Evolutionary conservation across 2,888 invertebrate species (phyloP).

Genomic region (Tortricodes alternella): DNA sequence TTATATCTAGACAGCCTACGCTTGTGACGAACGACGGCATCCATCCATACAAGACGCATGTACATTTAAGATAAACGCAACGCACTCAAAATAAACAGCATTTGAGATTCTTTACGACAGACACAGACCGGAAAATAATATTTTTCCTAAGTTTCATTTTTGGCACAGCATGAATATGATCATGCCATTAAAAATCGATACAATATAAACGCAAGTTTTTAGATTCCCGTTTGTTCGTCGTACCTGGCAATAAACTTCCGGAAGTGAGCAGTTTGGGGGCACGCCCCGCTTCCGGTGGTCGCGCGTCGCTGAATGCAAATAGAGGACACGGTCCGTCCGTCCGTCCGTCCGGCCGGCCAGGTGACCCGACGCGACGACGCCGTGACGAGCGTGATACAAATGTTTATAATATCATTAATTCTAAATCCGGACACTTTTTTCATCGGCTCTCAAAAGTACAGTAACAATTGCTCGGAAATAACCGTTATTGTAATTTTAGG

Average conservation of each 20-base stretch:
- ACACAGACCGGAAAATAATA: too few relatives aligned
- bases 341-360: slow-evolving; percentile 24
- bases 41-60: too few relatives aligned
- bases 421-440: slow-evolving; percentile 15
- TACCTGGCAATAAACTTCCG: slow-evolving; percentile 48
- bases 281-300: slow-evolving; percentile 73
- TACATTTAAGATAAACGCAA: too few relatives aligned
- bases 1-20: too few relatives aligned
- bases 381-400: slow-evolving; percentile 16
- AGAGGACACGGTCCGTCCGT: slow-evolving; percentile 36
- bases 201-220: background rate
- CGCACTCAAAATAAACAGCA: too few relatives aligned
- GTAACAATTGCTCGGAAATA: slow-evolving; percentile 20
- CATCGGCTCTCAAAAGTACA: slow-evolving; percentile 5
- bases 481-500: slow-evolving; percentile 11
- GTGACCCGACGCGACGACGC: slow-evolving; percentile 6
- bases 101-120: too few relatives aligned
- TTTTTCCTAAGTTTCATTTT: too few relatives aligned
- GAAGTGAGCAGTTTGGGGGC: slow-evolving; percentile 76
- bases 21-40: too few relatives aligned
- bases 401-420: slow-evolving; percentile 27
- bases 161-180: too few relatives aligned
- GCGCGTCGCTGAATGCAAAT: slow-evolving; percentile 77
- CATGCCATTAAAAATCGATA: too few relatives aligned
- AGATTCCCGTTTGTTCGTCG: slow-evolving; percentile 31